Evolutionary conservation across 2,797 vertebrate genomes (phyloP), one percentile per base, ranked within the genome.

Genomic region (Scyliorhinus canicula): DNA sequence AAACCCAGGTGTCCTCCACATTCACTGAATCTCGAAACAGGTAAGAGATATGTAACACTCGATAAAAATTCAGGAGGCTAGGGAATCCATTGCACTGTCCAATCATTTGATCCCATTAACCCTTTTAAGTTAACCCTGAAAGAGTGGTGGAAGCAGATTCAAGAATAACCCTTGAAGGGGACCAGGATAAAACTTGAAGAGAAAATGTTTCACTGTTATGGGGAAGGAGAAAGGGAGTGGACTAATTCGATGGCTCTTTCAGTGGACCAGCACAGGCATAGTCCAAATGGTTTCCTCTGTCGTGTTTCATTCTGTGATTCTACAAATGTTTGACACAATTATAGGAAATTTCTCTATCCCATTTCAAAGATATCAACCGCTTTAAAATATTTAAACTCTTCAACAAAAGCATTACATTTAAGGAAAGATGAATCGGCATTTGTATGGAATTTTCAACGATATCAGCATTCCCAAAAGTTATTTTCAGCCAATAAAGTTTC

Each of bases 11-110:
- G 95, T 98, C 98, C 0, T 98, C 98, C 96, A 98, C 98, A 0
- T 99, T 98, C 95, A 96, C 98, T 69, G 99, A 99, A 95, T 97
- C 98, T 95, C 98, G 97, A 97, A 98, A 95, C 97, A 99, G 99
- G 99, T 99, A 96, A 97, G 97, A 67, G 0, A 2, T 14, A 69
- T 24, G n/a, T 4, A 16, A 9, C 7, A 9, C 63, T 60, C 3
- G 26, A 47, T 69, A 71, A 60, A 31, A 21, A 14, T 50, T 44
- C 2, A n/a, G 88, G 88, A 44, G 0, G 40, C 40, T 47, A 40
- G 40, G 0, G 5, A 47, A 82, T 47, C 40, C 4, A 90, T 35
- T 55, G 52, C 14, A 52, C 35, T 57, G 82, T 31, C 14, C 24
- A 57, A 57, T 90, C 16, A 24, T 24, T 47, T 44, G 44, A 82